Conservation (phyloP, 2,888 invertebrate genomes). For the Hypomecis punctinalis region DNA sequence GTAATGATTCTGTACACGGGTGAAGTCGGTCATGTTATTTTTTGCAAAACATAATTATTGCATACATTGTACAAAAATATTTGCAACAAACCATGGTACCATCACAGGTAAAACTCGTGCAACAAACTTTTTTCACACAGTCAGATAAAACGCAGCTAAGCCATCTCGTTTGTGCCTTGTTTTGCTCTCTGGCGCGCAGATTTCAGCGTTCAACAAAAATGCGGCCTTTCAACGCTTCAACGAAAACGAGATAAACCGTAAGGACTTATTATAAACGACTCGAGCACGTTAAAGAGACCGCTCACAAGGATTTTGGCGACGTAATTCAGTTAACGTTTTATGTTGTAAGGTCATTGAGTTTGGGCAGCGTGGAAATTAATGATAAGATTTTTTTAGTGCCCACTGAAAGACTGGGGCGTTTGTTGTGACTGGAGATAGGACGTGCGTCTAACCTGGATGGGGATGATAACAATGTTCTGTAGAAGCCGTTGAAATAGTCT, state of each 20-base stretch:
- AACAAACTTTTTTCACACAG: too few species aligned
- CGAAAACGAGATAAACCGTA: constrained; percentile 62
- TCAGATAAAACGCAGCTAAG: background rate
- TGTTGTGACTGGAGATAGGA: background rate
- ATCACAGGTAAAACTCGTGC: too few species aligned
- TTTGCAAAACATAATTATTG: too few species aligned
- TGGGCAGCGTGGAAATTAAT: constrained; percentile 5
- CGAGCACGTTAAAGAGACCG: constrained; percentile 33
- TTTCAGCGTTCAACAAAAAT: constrained; percentile 51
- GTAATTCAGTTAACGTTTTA: constrained; percentile 36
- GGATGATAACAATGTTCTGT: background rate
- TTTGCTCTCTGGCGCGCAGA: constrained; percentile 38
- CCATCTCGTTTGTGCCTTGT: background rate
- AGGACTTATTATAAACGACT: constrained; percentile 53
- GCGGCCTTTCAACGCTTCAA: constrained; percentile 53
- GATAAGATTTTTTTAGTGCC: constrained; percentile 11
- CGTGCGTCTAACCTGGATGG: background rate
- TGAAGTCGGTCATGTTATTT: too few species aligned
- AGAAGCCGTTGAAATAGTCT: background rate
- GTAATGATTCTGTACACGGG: too few species aligned
- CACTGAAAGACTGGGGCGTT: background rate
- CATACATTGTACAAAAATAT: too few species aligned
- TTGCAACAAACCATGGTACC: too few species aligned
- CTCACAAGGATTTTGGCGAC: constrained; percentile 27
- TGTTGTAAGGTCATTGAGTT: constrained; percentile 26